Evolutionary conservation across 2,113 vertebrate genomes (phyloP), one percentile per base, ranked within the genome.

Genomic region (Tonatia bakeri): DNA sequence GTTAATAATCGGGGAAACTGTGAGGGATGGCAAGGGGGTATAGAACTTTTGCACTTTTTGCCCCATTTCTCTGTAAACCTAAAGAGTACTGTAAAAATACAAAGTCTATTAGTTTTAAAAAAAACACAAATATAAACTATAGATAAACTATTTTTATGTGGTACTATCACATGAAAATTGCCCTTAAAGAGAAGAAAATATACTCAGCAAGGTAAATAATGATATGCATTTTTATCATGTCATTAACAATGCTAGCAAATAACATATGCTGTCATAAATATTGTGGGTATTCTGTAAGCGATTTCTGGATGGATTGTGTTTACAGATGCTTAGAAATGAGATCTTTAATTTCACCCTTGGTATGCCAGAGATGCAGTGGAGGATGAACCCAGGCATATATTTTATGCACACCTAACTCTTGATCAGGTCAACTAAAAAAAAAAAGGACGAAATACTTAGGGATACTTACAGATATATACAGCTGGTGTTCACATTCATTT

Each of bases 131-230:
- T 40, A 24, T 86, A 76, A 67, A 40, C n/a, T 15, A 2, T 36
- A 52, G 3, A 81, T 36, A 4, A 22, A 36, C 3, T 45, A 7
- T 33, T 90, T 52, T 93, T 72, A 54, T 83, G 4, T 36, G 95
- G 38, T 90, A 28, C 50, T 73, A 92, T 96, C 94, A 97, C 94
- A 97, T 95, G 90, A 90, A 90, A 97, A 96, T 86, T 93, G 14
- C 43, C 93, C 67, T 72, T 96, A 93, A 97, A 77, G 40, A 82
- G 77, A 90, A 75, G 33, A 67, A 97, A 97, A 38, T 95, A 96
- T 96, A 91, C 43, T 77, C 45, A 56, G 3, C 1, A 4, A 61
- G 81, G 94, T 84, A 96, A 83, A 93, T 73, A 72, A 67, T 0
- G 26, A 47, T 79, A 7, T 19, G 69, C 20, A 95, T 91, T 87